Conservation (phyloP, 2,113 vertebrate species). For the Gavia stellata region DNA sequence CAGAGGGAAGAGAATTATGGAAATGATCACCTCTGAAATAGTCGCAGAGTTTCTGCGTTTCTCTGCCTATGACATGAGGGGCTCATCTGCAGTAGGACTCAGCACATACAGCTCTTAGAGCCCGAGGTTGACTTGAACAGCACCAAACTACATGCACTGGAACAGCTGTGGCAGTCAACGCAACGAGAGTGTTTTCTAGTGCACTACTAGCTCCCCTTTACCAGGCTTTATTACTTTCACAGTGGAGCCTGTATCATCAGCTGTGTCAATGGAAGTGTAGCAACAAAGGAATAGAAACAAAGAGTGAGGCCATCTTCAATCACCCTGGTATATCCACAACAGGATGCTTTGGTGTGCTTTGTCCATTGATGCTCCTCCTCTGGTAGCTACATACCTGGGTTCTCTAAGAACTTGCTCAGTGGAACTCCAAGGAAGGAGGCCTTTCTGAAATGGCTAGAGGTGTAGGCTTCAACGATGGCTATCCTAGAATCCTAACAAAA, state of each 20-base stretch:
- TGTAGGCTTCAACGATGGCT: background rate
- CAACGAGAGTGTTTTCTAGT: rapidly evolving
- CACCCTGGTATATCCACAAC: background rate
- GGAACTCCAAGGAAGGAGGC: background rate
- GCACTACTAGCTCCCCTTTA: background rate
- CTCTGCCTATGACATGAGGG: background rate
- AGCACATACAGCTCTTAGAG: background rate
- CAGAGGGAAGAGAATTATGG: background rate
- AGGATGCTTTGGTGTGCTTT: background rate
- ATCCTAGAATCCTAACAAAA: background rate
- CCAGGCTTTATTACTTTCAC: background rate
- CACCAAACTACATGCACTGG: background rate
- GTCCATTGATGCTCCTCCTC: background rate
- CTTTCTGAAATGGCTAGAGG: background rate
- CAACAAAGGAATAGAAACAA: background rate
- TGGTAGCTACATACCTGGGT: no score
- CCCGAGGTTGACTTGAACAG: background rate
- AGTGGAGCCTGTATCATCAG: background rate
- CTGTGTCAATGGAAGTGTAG: background rate
- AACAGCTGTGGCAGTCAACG: no score
- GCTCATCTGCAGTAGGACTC: background rate
- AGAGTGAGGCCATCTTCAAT: background rate
- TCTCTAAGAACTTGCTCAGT: background rate
- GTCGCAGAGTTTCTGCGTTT: rapidly evolving
- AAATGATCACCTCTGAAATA: background rate